Conservation (phyloP, 1,140 invertebrate genomes). For the Pogonomyrmex californicus region DNA sequence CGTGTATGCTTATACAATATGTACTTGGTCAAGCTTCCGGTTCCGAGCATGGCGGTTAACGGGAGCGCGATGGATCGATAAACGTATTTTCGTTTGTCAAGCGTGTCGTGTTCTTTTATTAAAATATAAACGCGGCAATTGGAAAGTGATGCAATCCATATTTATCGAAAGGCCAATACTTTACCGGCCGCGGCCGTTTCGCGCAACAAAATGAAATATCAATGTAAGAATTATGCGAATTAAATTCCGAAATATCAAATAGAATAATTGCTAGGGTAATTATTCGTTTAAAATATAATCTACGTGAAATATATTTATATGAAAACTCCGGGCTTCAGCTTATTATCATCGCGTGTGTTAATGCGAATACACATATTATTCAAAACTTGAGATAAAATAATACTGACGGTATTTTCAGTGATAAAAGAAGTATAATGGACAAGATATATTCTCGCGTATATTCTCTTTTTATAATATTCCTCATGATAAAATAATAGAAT, state of each 20-base stretch:
- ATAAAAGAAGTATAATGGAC: not conserved
- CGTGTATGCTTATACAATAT: conserved; percentile 35
- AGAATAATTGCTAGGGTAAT: conserved; percentile 13
- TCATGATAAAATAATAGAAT: conserved; percentile 16
- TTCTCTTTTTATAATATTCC: conserved; percentile 41
- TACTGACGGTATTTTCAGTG: not conserved
- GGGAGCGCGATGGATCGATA: conserved; percentile 22
- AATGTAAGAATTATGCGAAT: conserved; percentile 14
- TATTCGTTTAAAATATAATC: conserved; percentile 17
- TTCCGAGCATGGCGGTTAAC: conserved; percentile 2
- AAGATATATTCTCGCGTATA: not conserved
- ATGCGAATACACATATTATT: not conserved
- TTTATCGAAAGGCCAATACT: conserved; percentile 28
- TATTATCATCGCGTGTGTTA: not conserved
- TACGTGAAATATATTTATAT: not conserved
- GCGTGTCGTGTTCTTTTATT: conserved; percentile 6
- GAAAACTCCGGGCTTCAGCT: not conserved
- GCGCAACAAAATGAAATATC: conserved; percentile 17
- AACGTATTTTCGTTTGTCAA: conserved; percentile 48
- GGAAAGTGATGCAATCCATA: conserved; percentile 1
- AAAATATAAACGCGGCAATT: conserved; percentile 28
- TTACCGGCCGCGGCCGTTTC: not conserved
- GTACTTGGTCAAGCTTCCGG: conserved; percentile 37
- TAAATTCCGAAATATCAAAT: not conserved
- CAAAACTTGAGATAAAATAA: not conserved